Percentiles rank a stretch among this genome's conserved stretches.
These are phyloP conservation scores for Ophion costatus DNA, from an alignment of 2,888 invertebrate genomes.

Conservation along the genomic window DNA sequence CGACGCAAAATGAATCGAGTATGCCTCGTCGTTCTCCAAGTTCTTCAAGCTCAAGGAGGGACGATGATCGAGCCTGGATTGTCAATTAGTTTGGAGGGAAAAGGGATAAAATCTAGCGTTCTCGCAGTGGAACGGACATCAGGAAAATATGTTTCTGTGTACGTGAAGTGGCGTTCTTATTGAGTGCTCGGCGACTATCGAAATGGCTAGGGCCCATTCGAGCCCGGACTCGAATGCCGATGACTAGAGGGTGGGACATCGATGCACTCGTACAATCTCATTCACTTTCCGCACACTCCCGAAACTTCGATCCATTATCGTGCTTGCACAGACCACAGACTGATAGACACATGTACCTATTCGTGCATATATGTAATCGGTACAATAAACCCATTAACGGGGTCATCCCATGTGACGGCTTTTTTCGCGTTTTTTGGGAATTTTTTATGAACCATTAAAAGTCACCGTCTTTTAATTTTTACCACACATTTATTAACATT, in stretches of 20 bases:
- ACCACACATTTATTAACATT: too few species aligned
- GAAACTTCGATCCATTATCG: conserved; percentile 20
- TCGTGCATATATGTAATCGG: neutral
- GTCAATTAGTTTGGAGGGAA: neutral
- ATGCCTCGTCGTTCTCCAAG: conserved; percentile 51
- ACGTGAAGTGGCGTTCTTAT: conserved; percentile 13
- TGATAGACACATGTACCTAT: neutral
- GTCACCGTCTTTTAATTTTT: too few species aligned
- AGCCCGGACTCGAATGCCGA: neutral
- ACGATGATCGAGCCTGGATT: conserved; percentile 55
- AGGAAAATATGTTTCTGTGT: too few species aligned
- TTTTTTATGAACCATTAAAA: too few species aligned
- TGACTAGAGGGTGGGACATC: neutral
- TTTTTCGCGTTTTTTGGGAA: too few species aligned
- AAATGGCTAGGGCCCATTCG: conserved; percentile 31
- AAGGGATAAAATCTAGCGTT: neutral
- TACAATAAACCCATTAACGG: neutral
- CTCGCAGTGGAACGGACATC: too few species aligned
- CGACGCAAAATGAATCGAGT: neutral
- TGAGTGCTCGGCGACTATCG: conserved; percentile 35
- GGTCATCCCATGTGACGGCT: too few species aligned
- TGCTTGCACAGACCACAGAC: neutral
- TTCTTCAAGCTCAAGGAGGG: conserved; percentile 12
- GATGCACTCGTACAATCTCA: neutral
- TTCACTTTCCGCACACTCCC: conserved; percentile 13